Evolutionary conservation across 1,140 invertebrate species (phyloP).

Genomic region (Drosophila tropicalis): DNA sequence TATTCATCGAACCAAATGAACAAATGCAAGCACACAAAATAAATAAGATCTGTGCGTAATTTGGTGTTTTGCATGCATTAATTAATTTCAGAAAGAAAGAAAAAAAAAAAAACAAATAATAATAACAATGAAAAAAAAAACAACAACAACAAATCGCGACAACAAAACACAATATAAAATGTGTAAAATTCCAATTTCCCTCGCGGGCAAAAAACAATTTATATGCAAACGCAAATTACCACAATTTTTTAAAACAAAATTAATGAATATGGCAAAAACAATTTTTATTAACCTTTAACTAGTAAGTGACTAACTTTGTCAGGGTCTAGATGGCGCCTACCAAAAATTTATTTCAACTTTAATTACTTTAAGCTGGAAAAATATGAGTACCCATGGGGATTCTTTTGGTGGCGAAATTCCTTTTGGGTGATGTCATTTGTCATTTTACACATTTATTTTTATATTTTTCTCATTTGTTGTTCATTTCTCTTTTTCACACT

Average conservation of each 20-base stretch:
- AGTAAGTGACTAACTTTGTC: slow-evolving; percentile 6
- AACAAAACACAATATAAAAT: slow-evolving; percentile 5
- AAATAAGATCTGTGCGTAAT: slow-evolving; percentile 55
- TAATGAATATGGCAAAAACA: slow-evolving; percentile 6
- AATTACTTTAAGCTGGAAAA: neutral
- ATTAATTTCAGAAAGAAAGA: slow-evolving; percentile 49
- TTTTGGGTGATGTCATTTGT: slow-evolving; percentile 46
- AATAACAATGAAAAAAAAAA: neutral
- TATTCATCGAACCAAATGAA: slow-evolving; percentile 44
- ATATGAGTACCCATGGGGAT: slow-evolving; percentile 22
- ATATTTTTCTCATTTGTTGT: neutral
- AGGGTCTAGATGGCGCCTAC: slow-evolving; percentile 5
- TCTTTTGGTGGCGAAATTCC: slow-evolving; percentile 53
- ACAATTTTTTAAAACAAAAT: slow-evolving; percentile 9
- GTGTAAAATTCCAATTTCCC: slow-evolving; percentile 8
- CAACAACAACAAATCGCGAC: neutral
- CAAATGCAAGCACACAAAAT: slow-evolving; percentile 11
- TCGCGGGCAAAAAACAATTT: neutral
- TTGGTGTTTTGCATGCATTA: slow-evolving; percentile 74
- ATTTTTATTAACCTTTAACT: slow-evolving; percentile 7
- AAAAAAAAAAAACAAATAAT: neutral
- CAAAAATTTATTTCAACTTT: slow-evolving; percentile 4
- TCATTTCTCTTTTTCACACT: slow-evolving; percentile 62
- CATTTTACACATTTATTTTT: neutral
- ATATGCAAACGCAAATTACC: slow-evolving; percentile 28